A percentile compares a stretch with the other conserved stretches of the same genome.
Conservation (phyloP, 2,888 invertebrate genomes). For the Dolichopus griseipennis region DNA sequence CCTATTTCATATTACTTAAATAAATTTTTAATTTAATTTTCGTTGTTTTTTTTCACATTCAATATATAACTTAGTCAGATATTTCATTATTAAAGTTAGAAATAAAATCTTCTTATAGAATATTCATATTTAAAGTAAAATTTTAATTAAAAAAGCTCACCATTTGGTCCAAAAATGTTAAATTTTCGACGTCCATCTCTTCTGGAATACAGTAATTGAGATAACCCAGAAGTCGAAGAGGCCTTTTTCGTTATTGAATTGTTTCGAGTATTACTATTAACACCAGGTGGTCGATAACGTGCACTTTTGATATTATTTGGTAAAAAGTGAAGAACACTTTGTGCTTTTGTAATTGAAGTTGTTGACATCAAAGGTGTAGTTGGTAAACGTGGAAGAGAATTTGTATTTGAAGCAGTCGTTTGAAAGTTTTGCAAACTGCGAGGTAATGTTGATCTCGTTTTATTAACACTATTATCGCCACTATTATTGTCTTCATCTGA, state of each 20-base stretch:
- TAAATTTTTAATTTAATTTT: too few relatives aligned
- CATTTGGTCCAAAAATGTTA: conserved; percentile 46
- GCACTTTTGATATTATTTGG: conserved; percentile 71
- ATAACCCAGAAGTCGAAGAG: conserved; percentile 66
- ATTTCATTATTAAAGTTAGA: not conserved
- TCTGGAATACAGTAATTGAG: conserved; percentile 52
- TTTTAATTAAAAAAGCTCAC: conserved; percentile 45
- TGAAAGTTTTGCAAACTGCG: conserved; percentile 49
- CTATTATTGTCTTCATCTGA: conserved; percentile 45
- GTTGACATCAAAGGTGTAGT: conserved; percentile 34
- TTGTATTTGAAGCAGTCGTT: conserved; percentile 53
- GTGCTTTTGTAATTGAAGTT: conserved; percentile 53
- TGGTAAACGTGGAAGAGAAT: conserved; percentile 60
- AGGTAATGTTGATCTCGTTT: conserved; percentile 51
- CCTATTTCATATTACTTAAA: too few relatives aligned
- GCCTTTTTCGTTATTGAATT: conserved; percentile 58
- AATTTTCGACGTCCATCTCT: conserved; percentile 49
- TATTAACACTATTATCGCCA: conserved; percentile 44
- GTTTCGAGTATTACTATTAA: conserved; percentile 46
- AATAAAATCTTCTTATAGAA: conserved; percentile 14
- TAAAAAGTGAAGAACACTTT: conserved; percentile 52
- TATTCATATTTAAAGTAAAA: conserved; percentile 15
- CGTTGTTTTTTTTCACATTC: too few relatives aligned
- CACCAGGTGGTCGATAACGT: conserved; percentile 76
- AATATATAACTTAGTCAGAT: too few relatives aligned